A percentile compares a stretch with the other conserved stretches of the same genome.
phyloP scores from a whole-genome alignment of 2,888 invertebrate genomes.

The Oxycera nigricornis region DNA sequence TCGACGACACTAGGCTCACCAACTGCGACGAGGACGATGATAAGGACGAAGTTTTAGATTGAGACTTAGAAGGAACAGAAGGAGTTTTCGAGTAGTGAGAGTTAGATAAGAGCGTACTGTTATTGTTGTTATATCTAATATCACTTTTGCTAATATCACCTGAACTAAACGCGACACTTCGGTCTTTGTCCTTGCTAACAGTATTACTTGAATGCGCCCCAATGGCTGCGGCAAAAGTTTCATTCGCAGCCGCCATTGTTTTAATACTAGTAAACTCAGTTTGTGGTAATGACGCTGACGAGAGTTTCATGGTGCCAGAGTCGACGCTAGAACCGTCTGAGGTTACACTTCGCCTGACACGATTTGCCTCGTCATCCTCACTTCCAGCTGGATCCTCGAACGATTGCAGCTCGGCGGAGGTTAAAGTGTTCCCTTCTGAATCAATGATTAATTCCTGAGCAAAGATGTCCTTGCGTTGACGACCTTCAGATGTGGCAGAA shows the following conservation, averaged over 20 bases:
- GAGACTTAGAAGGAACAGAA: conserved; percentile 40
- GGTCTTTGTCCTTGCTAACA: conserved; percentile 42
- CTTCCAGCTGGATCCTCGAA: not conserved
- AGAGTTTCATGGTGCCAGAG: not conserved
- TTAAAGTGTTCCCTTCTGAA: not conserved
- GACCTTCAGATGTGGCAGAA: not conserved
- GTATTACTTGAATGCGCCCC: conserved; percentile 24
- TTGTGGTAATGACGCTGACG: conserved; percentile 15
- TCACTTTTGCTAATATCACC: conserved; percentile 53
- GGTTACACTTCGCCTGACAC: conserved; percentile 33
- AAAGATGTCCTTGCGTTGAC: not conserved
- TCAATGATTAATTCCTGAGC: not conserved
- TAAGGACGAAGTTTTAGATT: conserved; percentile 23
- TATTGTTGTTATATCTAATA: conserved; percentile 52
- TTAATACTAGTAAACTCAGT: conserved; percentile 24
- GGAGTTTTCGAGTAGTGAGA: conserved; percentile 43
- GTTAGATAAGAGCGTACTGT: conserved; percentile 48
- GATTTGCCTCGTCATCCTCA: conserved; percentile 10
- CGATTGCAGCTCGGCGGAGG: not conserved
- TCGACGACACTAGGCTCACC: conserved; percentile 34
- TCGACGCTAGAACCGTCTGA: conserved; percentile 42
- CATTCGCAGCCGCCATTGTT: conserved; percentile 43
- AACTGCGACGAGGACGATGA: conserved; percentile 38
- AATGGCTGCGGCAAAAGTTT: conserved; percentile 1
- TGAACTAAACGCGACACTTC: conserved; percentile 48